These are phyloP conservation scores for Eretmochelys imbricata DNA, from an alignment of 2,113 vertebrate genomes.

Conservation along the genomic window DNA sequence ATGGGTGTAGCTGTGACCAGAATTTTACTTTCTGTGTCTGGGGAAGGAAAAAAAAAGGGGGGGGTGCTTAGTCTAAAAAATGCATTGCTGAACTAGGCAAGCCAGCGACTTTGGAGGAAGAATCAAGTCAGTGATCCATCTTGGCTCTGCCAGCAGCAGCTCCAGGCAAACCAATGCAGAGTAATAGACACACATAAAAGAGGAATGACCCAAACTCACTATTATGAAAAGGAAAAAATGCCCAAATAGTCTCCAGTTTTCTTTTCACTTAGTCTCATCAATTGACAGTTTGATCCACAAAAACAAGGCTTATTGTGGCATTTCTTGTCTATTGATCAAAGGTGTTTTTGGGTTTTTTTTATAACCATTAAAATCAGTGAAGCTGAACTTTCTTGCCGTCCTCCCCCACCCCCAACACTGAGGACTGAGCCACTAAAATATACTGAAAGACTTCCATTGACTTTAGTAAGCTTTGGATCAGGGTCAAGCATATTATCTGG, in stretches of 20 bases:
- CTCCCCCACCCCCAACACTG: not conserved
- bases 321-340: not conserved
- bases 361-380: not conserved
- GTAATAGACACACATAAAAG: conserved; percentile 67
- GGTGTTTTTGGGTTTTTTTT: not conserved
- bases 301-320: not conserved
- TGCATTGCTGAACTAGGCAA: not conserved
- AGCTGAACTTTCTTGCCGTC: not conserved
- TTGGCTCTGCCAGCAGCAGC: conserved; percentile 43
- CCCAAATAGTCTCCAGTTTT: conserved; percentile 64
- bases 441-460: rapidly evolving
- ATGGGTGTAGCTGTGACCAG: conserved; percentile 49
- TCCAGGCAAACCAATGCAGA: conserved; percentile 68
- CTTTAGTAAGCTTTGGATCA: not conserved
- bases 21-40: conserved; percentile 24
- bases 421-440: not conserved
- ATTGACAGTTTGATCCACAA: conserved; percentile 57
- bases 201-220: conserved; percentile 38
- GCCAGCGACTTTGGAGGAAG: conserved; percentile 71
- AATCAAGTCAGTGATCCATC: conserved; percentile 55
- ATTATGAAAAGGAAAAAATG: conserved; percentile 49
- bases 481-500: not conserved
- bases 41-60: conserved; percentile 21
- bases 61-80: not conserved
- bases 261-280: conserved; percentile 52